Conservation (phyloP, 2,888 invertebrate species). For the Octodonta nipae region DNA sequence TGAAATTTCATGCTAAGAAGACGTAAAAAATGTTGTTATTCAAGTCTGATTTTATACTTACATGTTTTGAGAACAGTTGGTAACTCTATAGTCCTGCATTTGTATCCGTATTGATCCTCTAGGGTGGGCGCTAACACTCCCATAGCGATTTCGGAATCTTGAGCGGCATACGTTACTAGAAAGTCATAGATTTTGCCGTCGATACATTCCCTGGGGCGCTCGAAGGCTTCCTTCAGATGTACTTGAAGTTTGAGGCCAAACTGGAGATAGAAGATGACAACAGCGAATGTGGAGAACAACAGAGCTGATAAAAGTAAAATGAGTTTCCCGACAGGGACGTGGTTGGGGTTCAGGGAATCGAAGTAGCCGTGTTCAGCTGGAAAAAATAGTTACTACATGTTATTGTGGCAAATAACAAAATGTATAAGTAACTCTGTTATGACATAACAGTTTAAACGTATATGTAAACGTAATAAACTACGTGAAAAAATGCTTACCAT, state of each 20-base stretch:
- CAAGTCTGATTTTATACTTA: no score
- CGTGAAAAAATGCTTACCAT: conserved; percentile 38
- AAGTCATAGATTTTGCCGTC: conserved; percentile 49
- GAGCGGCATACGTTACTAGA: conserved; percentile 48
- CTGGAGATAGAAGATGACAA: conserved; percentile 40
- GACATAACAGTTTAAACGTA: no score
- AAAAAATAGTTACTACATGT: no score
- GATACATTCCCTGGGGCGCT: conserved; percentile 28
- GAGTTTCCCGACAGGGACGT: conserved; percentile 46
- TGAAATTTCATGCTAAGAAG: no score
- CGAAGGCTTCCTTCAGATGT: conserved; percentile 39
- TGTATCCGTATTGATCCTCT: conserved; percentile 50
- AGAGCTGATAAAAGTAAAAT: conserved; percentile 38
- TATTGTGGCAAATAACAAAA: no score
- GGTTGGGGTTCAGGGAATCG: conserved; percentile 29
- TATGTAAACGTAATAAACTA: no score
- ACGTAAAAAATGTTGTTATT: no score
- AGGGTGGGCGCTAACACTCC: conserved; percentile 50
- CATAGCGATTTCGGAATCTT: conserved; percentile 48
- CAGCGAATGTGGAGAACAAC: conserved; percentile 38
- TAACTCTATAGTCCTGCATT: conserved; percentile 46
- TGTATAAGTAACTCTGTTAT: no score
- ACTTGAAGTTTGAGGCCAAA: conserved; percentile 39
- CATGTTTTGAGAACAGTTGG: no score
- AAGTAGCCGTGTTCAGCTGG: conserved; percentile 26